phyloP scores from a whole-genome alignment of 2,113 vertebrate species.

The Lophotis ruficrista region DNA sequence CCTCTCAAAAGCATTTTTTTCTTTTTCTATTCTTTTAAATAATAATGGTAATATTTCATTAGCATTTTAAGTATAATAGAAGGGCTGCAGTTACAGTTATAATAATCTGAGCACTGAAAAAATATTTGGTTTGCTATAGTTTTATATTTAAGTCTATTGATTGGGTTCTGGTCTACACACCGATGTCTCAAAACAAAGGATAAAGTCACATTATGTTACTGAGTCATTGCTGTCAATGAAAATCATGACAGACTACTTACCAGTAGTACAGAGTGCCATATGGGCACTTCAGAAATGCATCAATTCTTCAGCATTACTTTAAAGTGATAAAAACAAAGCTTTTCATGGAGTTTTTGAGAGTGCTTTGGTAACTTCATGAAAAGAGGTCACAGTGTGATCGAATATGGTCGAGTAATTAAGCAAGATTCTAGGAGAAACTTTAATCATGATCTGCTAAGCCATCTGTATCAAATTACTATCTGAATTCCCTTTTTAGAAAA shows the following conservation, averaged over 20 bases:
- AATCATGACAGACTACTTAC: slow-evolving; percentile 56
- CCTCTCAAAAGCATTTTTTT: not conserved
- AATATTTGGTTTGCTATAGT: not conserved
- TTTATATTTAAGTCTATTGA: not conserved
- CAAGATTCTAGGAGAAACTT: not conserved
- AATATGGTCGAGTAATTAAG: not conserved
- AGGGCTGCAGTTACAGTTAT: not conserved
- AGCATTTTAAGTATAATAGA: not conserved
- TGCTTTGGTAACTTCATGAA: not conserved
- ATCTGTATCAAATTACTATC: not conserved
- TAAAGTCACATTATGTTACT: slow-evolving; percentile 61
- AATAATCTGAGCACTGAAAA: not conserved
- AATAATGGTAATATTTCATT: not conserved
- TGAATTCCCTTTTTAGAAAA: not conserved
- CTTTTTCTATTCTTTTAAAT: not conserved
- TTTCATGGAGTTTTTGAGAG: not conserved
- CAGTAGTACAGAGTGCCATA: not conserved
- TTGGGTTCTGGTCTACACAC: slow-evolving; percentile 74
- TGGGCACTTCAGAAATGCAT: not conserved
- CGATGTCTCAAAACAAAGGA: slow-evolving; percentile 66
- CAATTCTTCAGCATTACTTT: not conserved
- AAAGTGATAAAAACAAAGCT: not conserved
- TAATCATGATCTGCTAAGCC: not conserved
- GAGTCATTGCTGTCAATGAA: slow-evolving; percentile 77
- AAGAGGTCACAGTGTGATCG: not conserved